Evolutionary conservation across 2,888 invertebrate species (phyloP).

Genomic region (Blastobasis lacticolella): DNA sequence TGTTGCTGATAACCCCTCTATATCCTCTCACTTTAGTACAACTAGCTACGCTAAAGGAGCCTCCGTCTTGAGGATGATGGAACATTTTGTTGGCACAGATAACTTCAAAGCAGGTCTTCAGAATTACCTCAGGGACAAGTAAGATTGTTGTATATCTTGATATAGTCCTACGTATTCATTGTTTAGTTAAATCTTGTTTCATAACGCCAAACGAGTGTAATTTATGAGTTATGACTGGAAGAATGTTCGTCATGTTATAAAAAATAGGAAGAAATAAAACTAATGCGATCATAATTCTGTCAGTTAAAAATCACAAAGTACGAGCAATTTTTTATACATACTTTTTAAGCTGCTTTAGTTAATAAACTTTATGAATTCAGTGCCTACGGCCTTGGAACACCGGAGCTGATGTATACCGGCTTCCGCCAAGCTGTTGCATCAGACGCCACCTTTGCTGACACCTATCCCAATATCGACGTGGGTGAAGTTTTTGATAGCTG

Average conservation of each 20-base stretch:
- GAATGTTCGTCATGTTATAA: too few relatives aligned
- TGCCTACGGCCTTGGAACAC: conserved; percentile 48
- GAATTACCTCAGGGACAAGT: conserved; percentile 74
- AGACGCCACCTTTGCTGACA: conserved; percentile 33
- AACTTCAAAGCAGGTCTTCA: conserved; percentile 74
- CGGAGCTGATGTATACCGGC: conserved; percentile 46
- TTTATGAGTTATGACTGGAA: too few relatives aligned
- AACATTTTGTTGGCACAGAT: conserved; percentile 72
- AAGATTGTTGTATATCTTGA: conserved; percentile 23
- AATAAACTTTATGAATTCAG: conserved; percentile 22
- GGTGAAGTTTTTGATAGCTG: conserved; percentile 72
- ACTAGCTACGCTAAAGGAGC: conserved; percentile 82
- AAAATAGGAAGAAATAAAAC: too few relatives aligned
- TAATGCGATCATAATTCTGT: too few relatives aligned
- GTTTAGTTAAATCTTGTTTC: too few relatives aligned
- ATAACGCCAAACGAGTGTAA: too few relatives aligned
- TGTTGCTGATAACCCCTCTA: conserved; percentile 67
- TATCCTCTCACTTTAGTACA: conserved; percentile 76
- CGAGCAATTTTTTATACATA: too few relatives aligned
- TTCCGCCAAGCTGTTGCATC: conserved; percentile 40
- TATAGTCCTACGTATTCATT: not conserved
- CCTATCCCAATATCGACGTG: conserved; percentile 38
- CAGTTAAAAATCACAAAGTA: too few relatives aligned
- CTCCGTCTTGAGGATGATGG: conserved; percentile 78
- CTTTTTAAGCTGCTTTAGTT: too few relatives aligned